A percentile compares a stretch with the other conserved stretches of the same genome.
These are phyloP conservation scores for Heliconius charithonia DNA, from an alignment of 2,888 invertebrate species.

Conservation along the genomic window DNA sequence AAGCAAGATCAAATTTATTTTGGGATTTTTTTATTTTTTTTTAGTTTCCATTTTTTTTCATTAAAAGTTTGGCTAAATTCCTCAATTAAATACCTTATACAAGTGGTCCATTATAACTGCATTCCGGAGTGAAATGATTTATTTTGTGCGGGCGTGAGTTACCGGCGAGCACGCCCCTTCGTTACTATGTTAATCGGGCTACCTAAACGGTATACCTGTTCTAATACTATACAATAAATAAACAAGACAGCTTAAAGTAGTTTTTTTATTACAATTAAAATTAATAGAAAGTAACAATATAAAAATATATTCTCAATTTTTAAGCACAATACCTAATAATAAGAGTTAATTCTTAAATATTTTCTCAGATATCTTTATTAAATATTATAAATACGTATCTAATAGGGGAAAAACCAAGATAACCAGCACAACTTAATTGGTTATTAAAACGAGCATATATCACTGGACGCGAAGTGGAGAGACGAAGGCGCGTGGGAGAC, in stretches of 20 bases:
- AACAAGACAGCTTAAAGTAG: conserved; percentile 20
- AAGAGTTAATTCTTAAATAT: background rate
- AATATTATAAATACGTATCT: background rate
- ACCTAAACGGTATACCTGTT: conserved; percentile 58
- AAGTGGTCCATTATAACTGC: conserved; percentile 60
- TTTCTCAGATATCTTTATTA: background rate
- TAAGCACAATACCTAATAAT: background rate
- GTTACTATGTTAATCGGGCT: conserved; percentile 80
- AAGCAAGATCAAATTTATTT: background rate
- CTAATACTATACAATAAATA: conserved; percentile 48
- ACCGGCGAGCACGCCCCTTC: conserved; percentile 77
- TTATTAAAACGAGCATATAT: conserved; percentile 79
- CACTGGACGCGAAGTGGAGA: conserved; percentile 55
- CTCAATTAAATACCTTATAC: conserved; percentile 43
- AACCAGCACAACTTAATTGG: conserved; percentile 71
- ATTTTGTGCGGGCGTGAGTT: conserved; percentile 80
- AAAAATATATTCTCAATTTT: background rate
- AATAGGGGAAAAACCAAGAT: background rate
- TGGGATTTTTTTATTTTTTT: background rate
- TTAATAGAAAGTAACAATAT: background rate
- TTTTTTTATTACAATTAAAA: background rate
- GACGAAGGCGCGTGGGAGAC: conserved; percentile 65
- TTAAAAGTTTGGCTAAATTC: conserved; percentile 42
- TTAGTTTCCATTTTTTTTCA: background rate
- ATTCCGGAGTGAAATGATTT: conserved; percentile 75